These are phyloP conservation scores for Maniola hyperantus DNA, from an alignment of 2,888 invertebrate species.

Conservation along the genomic window DNA sequence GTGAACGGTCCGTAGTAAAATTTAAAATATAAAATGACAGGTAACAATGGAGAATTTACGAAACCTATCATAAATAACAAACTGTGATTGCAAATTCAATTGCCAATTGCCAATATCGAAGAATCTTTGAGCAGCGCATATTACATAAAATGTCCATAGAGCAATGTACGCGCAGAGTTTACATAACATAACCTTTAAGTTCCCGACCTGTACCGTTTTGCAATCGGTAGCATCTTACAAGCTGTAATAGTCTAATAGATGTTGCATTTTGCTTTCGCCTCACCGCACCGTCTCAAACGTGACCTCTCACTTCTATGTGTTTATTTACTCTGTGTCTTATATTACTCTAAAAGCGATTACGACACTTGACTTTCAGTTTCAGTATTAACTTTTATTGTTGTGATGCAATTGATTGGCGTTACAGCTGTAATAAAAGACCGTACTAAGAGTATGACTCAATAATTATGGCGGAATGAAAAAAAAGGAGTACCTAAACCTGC, in stretches of 20 bases:
- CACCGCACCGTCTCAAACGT: slow-evolving; percentile 27
- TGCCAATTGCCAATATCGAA: slow-evolving; percentile 34
- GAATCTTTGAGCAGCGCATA: slow-evolving; percentile 34
- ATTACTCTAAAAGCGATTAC: slow-evolving; percentile 26
- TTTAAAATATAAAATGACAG: not conserved
- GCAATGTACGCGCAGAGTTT: slow-evolving; percentile 38
- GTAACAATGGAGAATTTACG: slow-evolving; percentile 7
- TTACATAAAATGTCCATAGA: slow-evolving; percentile 44
- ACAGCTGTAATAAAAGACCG: slow-evolving; percentile 16
- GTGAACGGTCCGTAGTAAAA: too few relatives aligned
- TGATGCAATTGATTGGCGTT: slow-evolving; percentile 22
- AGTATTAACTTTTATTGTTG: slow-evolving; percentile 21
- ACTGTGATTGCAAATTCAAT: slow-evolving; percentile 21
- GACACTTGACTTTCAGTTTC: slow-evolving; percentile 31
- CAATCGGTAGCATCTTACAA: slow-evolving; percentile 42
- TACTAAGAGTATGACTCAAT: slow-evolving; percentile 3
- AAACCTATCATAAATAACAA: slow-evolving; percentile 17
- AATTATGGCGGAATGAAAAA: not conserved
- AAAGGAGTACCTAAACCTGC: too few relatives aligned
- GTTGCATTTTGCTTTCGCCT: slow-evolving; percentile 41
- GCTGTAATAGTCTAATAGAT: slow-evolving; percentile 36
- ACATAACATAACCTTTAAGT: slow-evolving; percentile 46
- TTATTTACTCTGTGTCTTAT: slow-evolving; percentile 37
- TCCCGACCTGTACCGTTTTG: slow-evolving; percentile 37
- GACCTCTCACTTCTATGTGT: slow-evolving; percentile 41